Evolutionary conservation across 1,140 invertebrate genomes (phyloP).

Genomic region (Drosophila bocqueti): DNA sequence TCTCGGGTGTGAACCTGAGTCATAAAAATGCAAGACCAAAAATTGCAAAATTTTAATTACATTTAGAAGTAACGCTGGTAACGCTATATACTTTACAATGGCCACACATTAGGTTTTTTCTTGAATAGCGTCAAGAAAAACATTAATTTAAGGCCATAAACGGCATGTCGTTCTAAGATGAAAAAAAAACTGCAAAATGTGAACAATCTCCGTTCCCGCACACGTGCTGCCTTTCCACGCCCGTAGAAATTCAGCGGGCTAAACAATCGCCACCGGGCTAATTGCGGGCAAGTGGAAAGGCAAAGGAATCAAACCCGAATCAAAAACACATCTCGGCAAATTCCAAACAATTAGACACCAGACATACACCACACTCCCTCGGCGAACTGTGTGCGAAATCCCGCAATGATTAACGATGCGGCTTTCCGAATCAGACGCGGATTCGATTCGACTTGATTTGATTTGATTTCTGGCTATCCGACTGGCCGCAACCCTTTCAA

Average conservation of each 20-base stretch:
- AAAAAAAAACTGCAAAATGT: no score
- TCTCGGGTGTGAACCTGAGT: no score
- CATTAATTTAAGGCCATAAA: background rate
- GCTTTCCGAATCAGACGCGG: slow-evolving; percentile 33
- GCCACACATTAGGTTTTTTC: no score
- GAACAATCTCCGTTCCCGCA: background rate
- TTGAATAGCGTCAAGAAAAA: background rate
- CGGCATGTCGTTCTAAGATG: no score
- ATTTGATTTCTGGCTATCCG: slow-evolving; percentile 21
- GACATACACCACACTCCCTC: slow-evolving; percentile 1
- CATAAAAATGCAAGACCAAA: no score
- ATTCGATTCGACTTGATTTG: slow-evolving; percentile 14
- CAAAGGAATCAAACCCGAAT: slow-evolving; percentile 45
- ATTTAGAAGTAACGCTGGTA: no score
- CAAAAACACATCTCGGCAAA: slow-evolving; percentile 59
- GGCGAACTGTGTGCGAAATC: slow-evolving; percentile 47
- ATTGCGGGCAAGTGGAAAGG: slow-evolving; percentile 26
- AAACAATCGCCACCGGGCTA: background rate
- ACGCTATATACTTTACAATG: no score
- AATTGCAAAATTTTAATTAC: no score
- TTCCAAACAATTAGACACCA: slow-evolving; percentile 49
- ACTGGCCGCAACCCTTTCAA: slow-evolving; percentile 62
- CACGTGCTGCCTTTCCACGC: slow-evolving; percentile 1
- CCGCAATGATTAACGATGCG: slow-evolving; percentile 65
- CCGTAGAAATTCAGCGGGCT: slow-evolving; percentile 5